Base-by-base conservation (phyloP, 2,113 vertebrate species). In the Rhabdomys dilectus region DNA sequence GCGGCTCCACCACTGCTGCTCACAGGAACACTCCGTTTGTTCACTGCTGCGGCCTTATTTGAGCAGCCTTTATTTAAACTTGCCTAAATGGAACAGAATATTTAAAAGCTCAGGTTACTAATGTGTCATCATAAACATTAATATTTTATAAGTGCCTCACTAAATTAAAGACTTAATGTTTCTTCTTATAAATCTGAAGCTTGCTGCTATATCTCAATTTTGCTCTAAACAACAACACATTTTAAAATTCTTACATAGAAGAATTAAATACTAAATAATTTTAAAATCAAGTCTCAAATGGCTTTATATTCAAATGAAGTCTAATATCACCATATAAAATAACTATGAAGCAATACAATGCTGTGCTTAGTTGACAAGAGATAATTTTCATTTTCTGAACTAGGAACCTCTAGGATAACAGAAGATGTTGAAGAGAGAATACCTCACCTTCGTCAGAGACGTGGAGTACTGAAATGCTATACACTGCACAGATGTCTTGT, bases 401-500 rank as follows among this genome's bases (percentile, higher is more conserved):
- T 96, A 86, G 17, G 89, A 26, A 24, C 91, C 95, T 94, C 91
- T 89, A 93, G 31, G 70, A 91, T 80, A 72, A 85, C 21, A 3
- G 5, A 86, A 77, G 96, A 53, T n/a, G 70, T 81, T 7, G 34
- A 91, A 93, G 93, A 81, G 31, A 78, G 95, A 64, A 1, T 24
- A 19, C 76, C 96, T 98, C 94, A 99, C 99, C 99, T 99, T 99
- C 88, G 98, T 97, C 95, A 98, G 98, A 96, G 91, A 97, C 96
- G 95, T 97, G 73, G 97, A 98, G 97, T 98, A 98, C 98, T 99
- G 99, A 98, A 99, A 99, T 56, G 99, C 98, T 96, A 99, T 99
- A 97, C 99, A 99, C 36, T 99, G 99, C 96, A 99, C 99, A n/a
- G 99, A 99, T 91, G 99, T 99, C 97, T 99, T 99, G 97, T 99